Conservation (phyloP, 2,888 invertebrate genomes). For the Schizaphis graminum region DNA sequence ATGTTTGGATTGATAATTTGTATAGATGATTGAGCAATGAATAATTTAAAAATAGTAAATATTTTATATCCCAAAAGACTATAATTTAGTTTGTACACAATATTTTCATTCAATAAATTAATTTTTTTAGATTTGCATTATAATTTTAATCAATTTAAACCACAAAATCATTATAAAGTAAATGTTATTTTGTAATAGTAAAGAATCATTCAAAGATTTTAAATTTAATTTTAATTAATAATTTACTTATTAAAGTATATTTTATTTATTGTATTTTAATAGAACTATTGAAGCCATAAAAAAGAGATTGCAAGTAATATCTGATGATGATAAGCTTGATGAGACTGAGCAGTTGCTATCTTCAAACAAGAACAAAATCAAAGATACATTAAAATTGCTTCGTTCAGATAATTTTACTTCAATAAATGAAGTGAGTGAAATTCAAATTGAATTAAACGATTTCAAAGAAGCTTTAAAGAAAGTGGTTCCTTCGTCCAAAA, state of each 20-base stretch:
- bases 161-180: neutral
- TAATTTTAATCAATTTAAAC: neutral
- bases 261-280: constrained; percentile 15
- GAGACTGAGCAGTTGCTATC: constrained; percentile 1
- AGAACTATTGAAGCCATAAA: constrained; percentile 64
- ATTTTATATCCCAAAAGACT: neutral
- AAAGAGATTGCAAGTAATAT: neutral
- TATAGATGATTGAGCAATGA: neutral
- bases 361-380: constrained; percentile 26
- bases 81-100: neutral
- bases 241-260: neutral
- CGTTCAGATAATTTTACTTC: constrained; percentile 31
- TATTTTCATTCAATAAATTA: neutral
- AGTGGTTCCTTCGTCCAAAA: constrained; percentile 92
- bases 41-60: neutral
- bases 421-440: neutral
- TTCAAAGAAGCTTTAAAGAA: constrained; percentile 83
- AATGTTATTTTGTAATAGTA: neutral
- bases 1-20: neutral
- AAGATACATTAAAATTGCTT: constrained; percentile 33
- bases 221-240: neutral
- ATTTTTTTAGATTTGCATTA: neutral
- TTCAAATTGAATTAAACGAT: constrained; percentile 79
- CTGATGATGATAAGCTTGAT: neutral
- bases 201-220: neutral